Base-by-base conservation (phyloP, 2,797 vertebrate species). In the Enteromius thamalakanensis region DNA sequence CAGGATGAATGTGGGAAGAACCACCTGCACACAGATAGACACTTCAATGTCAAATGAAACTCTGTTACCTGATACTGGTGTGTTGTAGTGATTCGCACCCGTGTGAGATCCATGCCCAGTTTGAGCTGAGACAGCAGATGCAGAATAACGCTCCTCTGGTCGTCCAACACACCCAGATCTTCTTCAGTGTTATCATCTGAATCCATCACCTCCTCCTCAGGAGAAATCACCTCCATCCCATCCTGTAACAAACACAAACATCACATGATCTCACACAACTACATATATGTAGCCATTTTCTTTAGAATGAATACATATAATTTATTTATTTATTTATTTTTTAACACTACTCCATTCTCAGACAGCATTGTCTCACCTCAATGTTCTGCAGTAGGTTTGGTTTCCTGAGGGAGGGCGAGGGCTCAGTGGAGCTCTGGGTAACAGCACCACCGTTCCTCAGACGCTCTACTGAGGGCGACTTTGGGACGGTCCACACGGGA, bases 1-100 rank as follows among this genome's bases (percentile, higher is more conserved):
- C 94, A 98, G 89, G 89, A 98, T 98, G 89, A 99, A 99, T 0
- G 97, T 98, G 79, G 97, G 97, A 79, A 98, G 92, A 87, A 97
- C 97, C 91, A 98, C 97, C 97, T 98, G 85, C 37, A 89, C 67
- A 49, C n/a, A 69, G 23, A 29, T 60, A 42, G 14, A 26, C 12
- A 17, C n/a, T 23, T 14, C 26, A 15, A 45, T 26, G 68, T 23
- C 21, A 37, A 21, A 19, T n/a, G 17, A 19, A 45, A 32, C 11
- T 45, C 40, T 70, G 4, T 45, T 15, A 26, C 14, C 17, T 19
- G 17, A 78, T 19, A 10, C 58, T 14, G 10, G 4, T 2, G 71
- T 77, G 32, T 8, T 45, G 34, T 49, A n/a, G 51, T 17, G 15
- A 14, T 47, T 12, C 6, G 4, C 82, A 96, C 96, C 94, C 95